Conservation (phyloP, 2,113 vertebrate genomes). For the Rousettus leschenaultii region DNA sequence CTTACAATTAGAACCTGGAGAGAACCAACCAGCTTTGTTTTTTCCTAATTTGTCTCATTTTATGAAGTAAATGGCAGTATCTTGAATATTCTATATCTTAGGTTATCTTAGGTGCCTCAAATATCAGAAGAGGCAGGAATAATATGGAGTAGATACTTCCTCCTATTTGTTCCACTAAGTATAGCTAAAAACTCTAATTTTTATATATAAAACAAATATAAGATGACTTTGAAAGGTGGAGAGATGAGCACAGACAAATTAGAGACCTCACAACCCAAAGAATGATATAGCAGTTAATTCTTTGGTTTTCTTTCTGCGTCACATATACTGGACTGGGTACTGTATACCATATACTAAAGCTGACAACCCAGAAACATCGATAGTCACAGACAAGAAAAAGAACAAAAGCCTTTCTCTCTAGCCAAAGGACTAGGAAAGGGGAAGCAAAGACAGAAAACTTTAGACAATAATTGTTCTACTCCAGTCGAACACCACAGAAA, state of each 20-base stretch:
- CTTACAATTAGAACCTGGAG: neutral
- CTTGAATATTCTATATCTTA: neutral
- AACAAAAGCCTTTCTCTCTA: neutral
- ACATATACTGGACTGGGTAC: neutral
- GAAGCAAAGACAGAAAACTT: neutral
- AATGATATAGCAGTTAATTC: neutral
- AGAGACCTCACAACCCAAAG: neutral
- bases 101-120: neutral
- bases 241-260: neutral
- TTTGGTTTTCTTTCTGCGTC: neutral
- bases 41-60: slow-evolving; percentile 22
- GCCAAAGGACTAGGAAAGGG: neutral
- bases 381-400: neutral
- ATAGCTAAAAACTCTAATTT: neutral
- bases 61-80: neutral
- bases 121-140: neutral
- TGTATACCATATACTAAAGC: neutral
- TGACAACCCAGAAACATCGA: neutral
- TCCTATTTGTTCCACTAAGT: neutral
- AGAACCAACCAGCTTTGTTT: neutral
- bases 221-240: neutral
- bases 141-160: neutral
- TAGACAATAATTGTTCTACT: neutral
- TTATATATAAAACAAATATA: neutral
- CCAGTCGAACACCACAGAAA: neutral